Conservation (phyloP, 2,797 vertebrate genomes). For the Agapornis canus region DNA sequence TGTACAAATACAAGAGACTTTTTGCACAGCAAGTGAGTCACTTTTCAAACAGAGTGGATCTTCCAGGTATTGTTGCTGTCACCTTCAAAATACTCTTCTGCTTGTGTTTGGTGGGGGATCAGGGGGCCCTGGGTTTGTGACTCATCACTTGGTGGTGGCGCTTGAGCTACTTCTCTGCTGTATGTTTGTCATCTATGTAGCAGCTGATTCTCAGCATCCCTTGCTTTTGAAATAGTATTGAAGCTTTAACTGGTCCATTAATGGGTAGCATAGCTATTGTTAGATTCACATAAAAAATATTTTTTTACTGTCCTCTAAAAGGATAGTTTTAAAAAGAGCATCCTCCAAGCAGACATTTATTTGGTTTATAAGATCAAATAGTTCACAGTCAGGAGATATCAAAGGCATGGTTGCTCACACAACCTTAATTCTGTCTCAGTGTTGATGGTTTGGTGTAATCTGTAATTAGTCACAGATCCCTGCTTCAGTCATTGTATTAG, state of each 20-base stretch:
- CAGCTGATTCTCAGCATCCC: not conserved
- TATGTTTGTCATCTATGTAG: not conserved
- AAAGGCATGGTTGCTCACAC: not conserved
- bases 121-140: not conserved
- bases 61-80: not conserved
- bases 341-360: not conserved
- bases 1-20: not conserved
- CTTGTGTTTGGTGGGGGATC: not conserved
- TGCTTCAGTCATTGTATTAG: conserved; percentile 62
- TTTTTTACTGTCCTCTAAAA: not conserved
- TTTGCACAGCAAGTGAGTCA: not conserved
- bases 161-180: not conserved
- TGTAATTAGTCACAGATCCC: conserved; percentile 37
- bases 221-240: not conserved
- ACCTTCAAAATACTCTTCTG: not conserved
- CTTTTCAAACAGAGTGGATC: not conserved
- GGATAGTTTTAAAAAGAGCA: not conserved
- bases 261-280: not conserved
- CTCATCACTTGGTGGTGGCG: not conserved
- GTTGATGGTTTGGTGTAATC: conserved; percentile 44
- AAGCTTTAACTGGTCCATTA: not conserved
- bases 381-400: not conserved
- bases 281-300: not conserved
- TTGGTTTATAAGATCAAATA: not conserved
- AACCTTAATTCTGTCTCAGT: conserved; percentile 53